These are phyloP conservation scores for Panthera leo DNA, from an alignment of 2,113 vertebrate genomes.

Conservation along the genomic window DNA sequence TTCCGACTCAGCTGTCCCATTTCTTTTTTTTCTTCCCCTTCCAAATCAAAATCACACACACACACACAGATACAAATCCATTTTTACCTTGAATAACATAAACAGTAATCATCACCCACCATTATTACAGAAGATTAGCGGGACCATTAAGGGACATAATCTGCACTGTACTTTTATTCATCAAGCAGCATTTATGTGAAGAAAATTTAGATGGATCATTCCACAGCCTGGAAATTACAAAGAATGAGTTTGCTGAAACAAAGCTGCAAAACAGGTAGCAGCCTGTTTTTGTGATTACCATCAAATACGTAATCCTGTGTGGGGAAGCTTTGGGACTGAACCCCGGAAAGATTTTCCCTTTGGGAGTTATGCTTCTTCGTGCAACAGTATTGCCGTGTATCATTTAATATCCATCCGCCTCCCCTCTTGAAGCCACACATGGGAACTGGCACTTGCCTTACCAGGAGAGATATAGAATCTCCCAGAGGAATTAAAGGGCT, in stretches of 20 bases:
- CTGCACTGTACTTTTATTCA: conserved; percentile 78
- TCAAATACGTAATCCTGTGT: not conserved
- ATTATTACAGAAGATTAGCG: conserved; percentile 82
- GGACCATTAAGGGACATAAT: conserved; percentile 80
- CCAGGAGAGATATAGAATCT: not conserved
- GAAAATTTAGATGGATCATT: conserved; percentile 72
- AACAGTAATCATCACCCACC: conserved; percentile 70
- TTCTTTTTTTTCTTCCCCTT: conserved; percentile 54
- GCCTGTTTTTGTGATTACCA: not conserved
- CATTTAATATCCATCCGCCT: not conserved
- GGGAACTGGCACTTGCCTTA: not conserved
- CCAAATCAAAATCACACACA: conserved; percentile 62
- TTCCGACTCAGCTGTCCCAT: conserved; percentile 63
- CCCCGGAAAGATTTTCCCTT: not conserved
- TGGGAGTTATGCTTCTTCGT: not conserved
- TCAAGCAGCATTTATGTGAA: conserved; percentile 79
- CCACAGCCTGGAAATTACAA: conserved; percentile 57
- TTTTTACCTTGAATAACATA: conserved; percentile 77
- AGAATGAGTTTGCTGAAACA: conserved; percentile 56
- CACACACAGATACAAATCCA: conserved; percentile 40
- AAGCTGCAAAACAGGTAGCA: conserved; percentile 13
- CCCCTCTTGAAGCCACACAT: not conserved
- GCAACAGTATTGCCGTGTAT: no score
- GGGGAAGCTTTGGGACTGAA: not conserved
- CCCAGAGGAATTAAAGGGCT: not conserved